phyloP scores from a whole-genome alignment of 2,888 invertebrate species.

The Xylocampa areola region DNA sequence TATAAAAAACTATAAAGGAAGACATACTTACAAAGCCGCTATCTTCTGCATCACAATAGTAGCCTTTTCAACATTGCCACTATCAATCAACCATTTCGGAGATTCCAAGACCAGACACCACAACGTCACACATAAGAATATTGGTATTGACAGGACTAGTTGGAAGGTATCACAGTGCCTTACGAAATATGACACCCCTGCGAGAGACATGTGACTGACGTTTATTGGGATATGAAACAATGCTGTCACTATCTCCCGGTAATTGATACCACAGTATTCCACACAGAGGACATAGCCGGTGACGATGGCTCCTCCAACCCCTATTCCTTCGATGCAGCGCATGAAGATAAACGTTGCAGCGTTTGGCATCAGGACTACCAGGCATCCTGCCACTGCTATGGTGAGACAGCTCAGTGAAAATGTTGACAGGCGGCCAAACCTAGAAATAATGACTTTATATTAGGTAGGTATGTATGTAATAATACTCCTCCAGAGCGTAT shows the following conservation, averaged over 20 bases:
- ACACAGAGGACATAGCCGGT: conserved; percentile 75
- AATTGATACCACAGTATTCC: conserved; percentile 72
- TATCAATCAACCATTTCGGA: conserved; percentile 81
- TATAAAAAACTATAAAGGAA: conserved; percentile 52
- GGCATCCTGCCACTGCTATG: conserved; percentile 67
- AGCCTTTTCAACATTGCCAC: conserved; percentile 66
- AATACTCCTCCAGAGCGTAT: too few relatives aligned
- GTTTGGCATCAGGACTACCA: conserved; percentile 72
- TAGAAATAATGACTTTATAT: conserved; percentile 65
- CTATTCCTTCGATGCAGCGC: conserved; percentile 76
- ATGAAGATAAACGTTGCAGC: conserved; percentile 66
- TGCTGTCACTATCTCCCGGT: conserved; percentile 76
- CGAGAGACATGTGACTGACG: conserved; percentile 72
- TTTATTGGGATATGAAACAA: conserved; percentile 78
- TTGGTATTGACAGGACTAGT: conserved; percentile 73
- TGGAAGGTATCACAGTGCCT: conserved; percentile 75
- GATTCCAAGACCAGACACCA: conserved; percentile 74
- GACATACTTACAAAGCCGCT: conserved; percentile 72
- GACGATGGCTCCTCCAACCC: conserved; percentile 77
- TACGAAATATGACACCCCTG: conserved; percentile 75
- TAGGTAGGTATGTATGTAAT: too few relatives aligned
- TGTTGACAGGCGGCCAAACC: conserved; percentile 73
- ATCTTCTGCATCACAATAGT: conserved; percentile 72
- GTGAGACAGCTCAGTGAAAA: conserved; percentile 65
- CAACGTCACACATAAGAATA: conserved; percentile 65